Conservation (phyloP, 1,140 invertebrate species). For the Drosophila trapezifrons region DNA sequence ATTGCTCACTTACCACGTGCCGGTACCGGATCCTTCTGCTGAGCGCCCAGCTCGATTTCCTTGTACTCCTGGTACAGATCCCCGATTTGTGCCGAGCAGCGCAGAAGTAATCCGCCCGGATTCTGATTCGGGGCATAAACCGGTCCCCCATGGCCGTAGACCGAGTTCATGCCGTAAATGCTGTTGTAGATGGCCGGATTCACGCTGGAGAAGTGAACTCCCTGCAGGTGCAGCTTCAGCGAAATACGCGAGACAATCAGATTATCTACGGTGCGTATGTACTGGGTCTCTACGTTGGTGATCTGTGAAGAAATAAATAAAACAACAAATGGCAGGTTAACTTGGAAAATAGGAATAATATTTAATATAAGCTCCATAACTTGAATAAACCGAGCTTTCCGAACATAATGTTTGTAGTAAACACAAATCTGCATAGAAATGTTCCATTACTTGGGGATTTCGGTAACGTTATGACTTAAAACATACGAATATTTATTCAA, state of each 20-base stretch:
- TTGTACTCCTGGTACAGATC: constrained; percentile 85
- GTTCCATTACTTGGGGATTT: no score
- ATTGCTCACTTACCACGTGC: constrained; percentile 84
- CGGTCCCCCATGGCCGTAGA: constrained; percentile 51
- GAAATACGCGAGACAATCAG: constrained; percentile 78
- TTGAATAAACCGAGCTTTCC: no score
- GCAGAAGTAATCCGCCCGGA: constrained; percentile 83
- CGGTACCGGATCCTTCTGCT: constrained; percentile 85
- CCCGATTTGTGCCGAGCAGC: constrained; percentile 85
- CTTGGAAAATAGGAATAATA: no score
- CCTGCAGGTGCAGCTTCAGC: constrained; percentile 82
- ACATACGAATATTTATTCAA: no score
- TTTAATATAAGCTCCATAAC: no score
- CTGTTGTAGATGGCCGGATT: constrained; percentile 60
- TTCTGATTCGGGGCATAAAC: constrained; percentile 60
- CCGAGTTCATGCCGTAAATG: constrained; percentile 57
- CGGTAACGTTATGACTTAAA: no score
- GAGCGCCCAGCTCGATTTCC: constrained; percentile 85
- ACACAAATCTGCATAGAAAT: no score
- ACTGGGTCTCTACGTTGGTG: constrained; percentile 69
- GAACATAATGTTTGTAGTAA: no score
- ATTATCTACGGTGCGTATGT: constrained; percentile 78
- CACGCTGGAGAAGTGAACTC: constrained; percentile 73
- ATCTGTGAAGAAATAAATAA: constrained; percentile 46
- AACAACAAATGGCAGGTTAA: not conserved